A percentile compares a stretch with the other conserved stretches of the same genome.
Evolutionary conservation across 2,888 invertebrate species (phyloP).

Genomic region (Torymus texanus): DNA sequence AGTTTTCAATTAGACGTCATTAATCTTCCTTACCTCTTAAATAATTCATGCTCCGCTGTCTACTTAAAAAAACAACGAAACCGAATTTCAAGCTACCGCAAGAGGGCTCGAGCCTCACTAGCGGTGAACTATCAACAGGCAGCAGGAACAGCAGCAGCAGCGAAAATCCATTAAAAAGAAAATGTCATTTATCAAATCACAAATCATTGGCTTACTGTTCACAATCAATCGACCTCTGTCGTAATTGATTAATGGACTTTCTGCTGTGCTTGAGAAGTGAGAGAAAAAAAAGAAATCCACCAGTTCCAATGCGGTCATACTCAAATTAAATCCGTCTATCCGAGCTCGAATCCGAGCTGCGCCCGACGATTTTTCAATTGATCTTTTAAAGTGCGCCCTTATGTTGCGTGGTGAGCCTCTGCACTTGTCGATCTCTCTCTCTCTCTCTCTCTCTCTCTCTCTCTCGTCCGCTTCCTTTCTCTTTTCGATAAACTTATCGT

Average conservation of each 20-base stretch:
- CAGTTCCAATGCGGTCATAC: constrained; percentile 22
- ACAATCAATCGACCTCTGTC: constrained; percentile 54
- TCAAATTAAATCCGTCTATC: constrained; percentile 53
- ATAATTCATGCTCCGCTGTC: constrained; percentile 26
- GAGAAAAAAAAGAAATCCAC: constrained; percentile 31
- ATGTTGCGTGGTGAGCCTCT: constrained; percentile 32
- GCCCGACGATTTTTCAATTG: constrained; percentile 54
- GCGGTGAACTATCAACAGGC: constrained; percentile 1
- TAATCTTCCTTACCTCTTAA: constrained; percentile 18
- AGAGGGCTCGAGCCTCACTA: constrained; percentile 11
- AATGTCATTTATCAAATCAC: constrained; percentile 55
- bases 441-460: constrained; percentile 10
- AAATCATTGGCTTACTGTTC: constrained; percentile 54
- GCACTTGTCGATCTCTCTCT: neutral
- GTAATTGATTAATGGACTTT: constrained; percentile 54
- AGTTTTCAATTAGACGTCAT: constrained; percentile 25
- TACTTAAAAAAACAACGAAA: constrained; percentile 17
- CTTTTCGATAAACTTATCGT: constrained; percentile 50
- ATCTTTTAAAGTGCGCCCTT: constrained; percentile 57
- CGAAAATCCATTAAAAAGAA: constrained; percentile 20
- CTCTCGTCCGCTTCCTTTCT: neutral
- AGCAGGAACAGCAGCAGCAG: constrained; percentile 7
- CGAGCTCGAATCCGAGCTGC: constrained; percentile 16
- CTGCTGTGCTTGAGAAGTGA: neutral
- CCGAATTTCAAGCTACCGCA: constrained; percentile 33